These are phyloP conservation scores for Porites lutea DNA, from an alignment of 64 coral and sea anemone genomes.

Conservation along the genomic window DNA sequence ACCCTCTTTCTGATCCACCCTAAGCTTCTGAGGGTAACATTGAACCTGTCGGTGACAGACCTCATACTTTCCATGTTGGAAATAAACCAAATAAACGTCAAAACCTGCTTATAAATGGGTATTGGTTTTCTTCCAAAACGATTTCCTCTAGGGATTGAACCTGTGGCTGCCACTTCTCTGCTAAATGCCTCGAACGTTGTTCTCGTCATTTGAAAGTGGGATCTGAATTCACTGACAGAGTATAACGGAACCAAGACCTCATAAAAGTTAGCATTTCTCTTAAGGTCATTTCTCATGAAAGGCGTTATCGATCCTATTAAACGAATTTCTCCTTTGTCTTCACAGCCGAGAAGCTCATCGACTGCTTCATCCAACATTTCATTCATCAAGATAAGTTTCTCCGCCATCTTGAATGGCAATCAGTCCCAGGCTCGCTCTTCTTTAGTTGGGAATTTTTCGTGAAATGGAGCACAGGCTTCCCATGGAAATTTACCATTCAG, in stretches of 20 bases:
- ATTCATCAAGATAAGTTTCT: background rate
- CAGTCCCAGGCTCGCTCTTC: background rate
- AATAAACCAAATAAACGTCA: slow-evolving; percentile 45
- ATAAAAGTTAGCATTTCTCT: background rate
- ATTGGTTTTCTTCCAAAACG: slow-evolving; percentile 61
- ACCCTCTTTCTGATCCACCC: slow-evolving; percentile 47
- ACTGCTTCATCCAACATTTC: background rate
- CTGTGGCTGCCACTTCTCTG: slow-evolving; percentile 27
- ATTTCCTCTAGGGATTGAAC: slow-evolving; percentile 48
- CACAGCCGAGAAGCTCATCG: background rate
- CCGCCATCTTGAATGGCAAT: background rate
- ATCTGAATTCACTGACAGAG: background rate
- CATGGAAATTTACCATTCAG: background rate
- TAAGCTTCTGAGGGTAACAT: slow-evolving; percentile 58
- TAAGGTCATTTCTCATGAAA: background rate
- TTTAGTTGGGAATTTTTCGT: background rate
- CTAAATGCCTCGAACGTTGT: background rate
- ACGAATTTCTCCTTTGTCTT: background rate
- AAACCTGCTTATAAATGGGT: slow-evolving; percentile 46
- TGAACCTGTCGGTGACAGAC: slow-evolving; percentile 50
- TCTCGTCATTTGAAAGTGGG: background rate
- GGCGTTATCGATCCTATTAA: background rate
- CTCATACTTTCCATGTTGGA: slow-evolving; percentile 53
- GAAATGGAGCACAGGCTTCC: background rate
- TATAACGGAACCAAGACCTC: background rate